Evolutionary conservation across 37 sponge, comb jelly and placozoan genomes (phyloP), one percentile per base, ranked within the genome.

Genomic region (Oscarella lobularis): DNA sequence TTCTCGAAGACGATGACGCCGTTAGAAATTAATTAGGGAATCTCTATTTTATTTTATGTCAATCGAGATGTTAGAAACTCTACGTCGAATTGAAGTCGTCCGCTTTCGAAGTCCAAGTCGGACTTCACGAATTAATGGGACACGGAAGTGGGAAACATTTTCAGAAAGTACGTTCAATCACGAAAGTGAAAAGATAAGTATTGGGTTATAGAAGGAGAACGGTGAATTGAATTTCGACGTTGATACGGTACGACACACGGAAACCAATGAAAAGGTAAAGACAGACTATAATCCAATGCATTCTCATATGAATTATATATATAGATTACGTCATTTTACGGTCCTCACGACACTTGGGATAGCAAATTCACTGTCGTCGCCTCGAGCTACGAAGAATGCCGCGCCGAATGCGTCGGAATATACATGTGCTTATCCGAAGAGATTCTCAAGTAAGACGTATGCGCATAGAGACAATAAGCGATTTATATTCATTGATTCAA

Each of bases 371-470:
- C 76, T 9, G 38, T 75, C 20, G 1, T 94, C 60, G 79, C 88
- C 6, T 90, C 92, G 3, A 70, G 86, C 34, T 94, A 94, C 60
- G 95, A 94, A 72, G 95, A 94, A 69, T 94, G 95, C 66, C 65
- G 90, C 37, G 95, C 95, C 0, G 95, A 94, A 75, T 94, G 95
- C 81, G 95, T 94, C 33, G 95, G 95, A 0, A 79, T 94, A 39
- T 90, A 90, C 67, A 83, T 94, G 71, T 87, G 92, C 55, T 83
- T 87, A 40, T 40, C 67, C 37, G 27, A 36, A 34, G 84, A 90
- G 65, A 82, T 94, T 14, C 91, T 94, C 35, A 83, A 78, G 94
- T 92, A 70, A 36, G 76, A 38, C 0, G 31, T 35, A 68, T 35
- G 31, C 6, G 31, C 33, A 14, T 4, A 34, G 4, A 68, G 31